Evolutionary conservation across 2,113 vertebrate species (phyloP).

Genomic region (Pluvianellus socialis): DNA sequence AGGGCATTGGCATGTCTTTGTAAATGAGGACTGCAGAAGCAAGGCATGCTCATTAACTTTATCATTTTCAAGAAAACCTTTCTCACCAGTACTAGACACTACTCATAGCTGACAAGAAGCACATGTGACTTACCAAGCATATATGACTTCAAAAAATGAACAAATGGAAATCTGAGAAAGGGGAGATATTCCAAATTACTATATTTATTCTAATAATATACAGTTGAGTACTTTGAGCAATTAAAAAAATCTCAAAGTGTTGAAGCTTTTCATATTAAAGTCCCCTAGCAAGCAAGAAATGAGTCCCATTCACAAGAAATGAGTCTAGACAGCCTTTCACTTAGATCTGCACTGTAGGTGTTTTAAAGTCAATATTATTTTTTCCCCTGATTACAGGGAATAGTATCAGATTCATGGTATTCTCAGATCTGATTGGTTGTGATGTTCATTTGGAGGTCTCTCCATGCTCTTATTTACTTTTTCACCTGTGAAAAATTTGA

Average conservation of each 20-base stretch:
- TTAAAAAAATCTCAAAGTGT: not conserved
- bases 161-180: not conserved
- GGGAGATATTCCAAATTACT: not conserved
- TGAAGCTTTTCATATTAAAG: not conserved
- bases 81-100: not conserved
- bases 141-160: not conserved
- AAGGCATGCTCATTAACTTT: not conserved
- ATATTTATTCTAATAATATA: not conserved
- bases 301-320: not conserved
- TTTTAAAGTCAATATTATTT: not conserved
- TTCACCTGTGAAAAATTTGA: not conserved
- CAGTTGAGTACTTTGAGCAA: not conserved
- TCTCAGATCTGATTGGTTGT: not conserved
- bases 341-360: not conserved
- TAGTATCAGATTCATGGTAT: not conserved
- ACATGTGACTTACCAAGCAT: rapidly evolving
- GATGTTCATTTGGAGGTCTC: not conserved
- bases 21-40: not conserved
- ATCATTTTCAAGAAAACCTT: not conserved
- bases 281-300: not conserved
- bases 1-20: not conserved
- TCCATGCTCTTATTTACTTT: not conserved
- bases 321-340: not conserved
- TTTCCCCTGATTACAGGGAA: not conserved
- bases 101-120: not conserved